Conservation (phyloP, 2,113 vertebrate genomes). For the Hippoglossus stenolepis region DNA sequence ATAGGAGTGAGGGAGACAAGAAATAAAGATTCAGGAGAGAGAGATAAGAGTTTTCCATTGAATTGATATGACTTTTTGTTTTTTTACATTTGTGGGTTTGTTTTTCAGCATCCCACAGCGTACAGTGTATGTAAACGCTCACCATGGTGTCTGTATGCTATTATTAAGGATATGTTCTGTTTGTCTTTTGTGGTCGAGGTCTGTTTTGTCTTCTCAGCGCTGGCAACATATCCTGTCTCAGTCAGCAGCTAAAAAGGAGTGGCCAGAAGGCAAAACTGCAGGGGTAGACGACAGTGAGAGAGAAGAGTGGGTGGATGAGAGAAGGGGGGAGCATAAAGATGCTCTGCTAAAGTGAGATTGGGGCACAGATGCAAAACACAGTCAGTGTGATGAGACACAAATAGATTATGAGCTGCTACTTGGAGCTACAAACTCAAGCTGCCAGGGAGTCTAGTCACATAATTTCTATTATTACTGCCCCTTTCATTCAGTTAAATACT, state of each 20-base stretch:
- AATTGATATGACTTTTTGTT: conserved; percentile 1
- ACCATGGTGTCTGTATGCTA: conserved; percentile 49
- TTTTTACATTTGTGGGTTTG: conserved; percentile 6
- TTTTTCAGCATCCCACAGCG: conserved; percentile 21
- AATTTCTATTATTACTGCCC: conserved; percentile 13
- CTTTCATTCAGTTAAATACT: conserved; percentile 6
- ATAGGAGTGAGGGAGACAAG: conserved; percentile 24
- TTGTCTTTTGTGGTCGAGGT: conserved; percentile 66
- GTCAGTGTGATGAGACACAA: background rate
- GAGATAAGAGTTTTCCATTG: conserved; percentile 3
- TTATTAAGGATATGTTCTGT: conserved; percentile 65
- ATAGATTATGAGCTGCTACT: conserved; percentile 63
- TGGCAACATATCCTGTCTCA: conserved; percentile 70
- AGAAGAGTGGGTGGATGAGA: background rate
- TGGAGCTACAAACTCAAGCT: conserved; percentile 35
- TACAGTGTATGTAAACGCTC: conserved; percentile 36
- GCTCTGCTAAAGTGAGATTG: conserved; percentile 56
- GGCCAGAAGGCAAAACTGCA: conserved; percentile 73
- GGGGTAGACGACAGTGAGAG: conserved; percentile 55
- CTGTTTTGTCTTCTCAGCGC: conserved; percentile 69
- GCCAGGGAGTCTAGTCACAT: conserved; percentile 15
- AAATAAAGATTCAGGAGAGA: conserved; percentile 7
- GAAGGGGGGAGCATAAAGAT: conserved; percentile 16
- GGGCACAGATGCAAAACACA: conserved; percentile 39
- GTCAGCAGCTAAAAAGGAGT: conserved; percentile 72